A percentile compares a stretch with the other conserved stretches of the same genome.
phyloP scores from a whole-genome alignment of 2,888 invertebrate species.

The Ormyrus pomaceus region DNA sequence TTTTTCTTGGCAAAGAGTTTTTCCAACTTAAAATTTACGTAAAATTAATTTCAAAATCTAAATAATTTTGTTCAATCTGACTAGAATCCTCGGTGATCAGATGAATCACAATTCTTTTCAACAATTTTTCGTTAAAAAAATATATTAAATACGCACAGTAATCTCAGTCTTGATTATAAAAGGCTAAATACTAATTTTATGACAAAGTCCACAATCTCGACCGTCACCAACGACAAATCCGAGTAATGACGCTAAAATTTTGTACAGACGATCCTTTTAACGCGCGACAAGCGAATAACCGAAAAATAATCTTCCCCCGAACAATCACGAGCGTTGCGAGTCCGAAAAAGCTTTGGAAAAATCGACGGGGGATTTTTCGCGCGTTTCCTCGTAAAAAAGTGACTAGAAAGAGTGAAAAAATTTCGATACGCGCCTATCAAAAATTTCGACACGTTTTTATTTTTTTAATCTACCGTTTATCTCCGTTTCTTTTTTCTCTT shows the following conservation, averaged over 20 bases:
- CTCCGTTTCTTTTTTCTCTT: constrained; percentile 16
- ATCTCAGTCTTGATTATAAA: too few relatives aligned
- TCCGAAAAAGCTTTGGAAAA: constrained; percentile 37
- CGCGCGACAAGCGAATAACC: constrained; percentile 16
- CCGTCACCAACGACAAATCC: background rate
- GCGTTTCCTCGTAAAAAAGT: constrained; percentile 37
- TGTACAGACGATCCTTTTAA: constrained; percentile 44
- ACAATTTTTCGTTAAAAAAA: too few relatives aligned
- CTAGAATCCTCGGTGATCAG: too few relatives aligned
- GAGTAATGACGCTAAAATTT: constrained; percentile 29
- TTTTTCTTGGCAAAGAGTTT: too few relatives aligned
- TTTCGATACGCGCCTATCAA: constrained; percentile 20
- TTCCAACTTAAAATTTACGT: too few relatives aligned
- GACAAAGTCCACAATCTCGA: constrained; percentile 19
- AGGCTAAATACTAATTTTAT: background rate
- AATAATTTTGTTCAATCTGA: too few relatives aligned
- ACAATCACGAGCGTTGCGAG: constrained; percentile 12
- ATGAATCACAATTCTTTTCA: too few relatives aligned
- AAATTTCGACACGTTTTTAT: constrained; percentile 12
- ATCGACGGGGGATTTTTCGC: constrained; percentile 6
- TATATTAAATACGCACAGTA: too few relatives aligned
- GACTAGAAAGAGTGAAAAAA: constrained; percentile 50
- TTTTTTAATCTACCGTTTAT: constrained; percentile 6
- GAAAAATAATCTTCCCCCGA: constrained; percentile 21
- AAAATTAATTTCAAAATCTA: too few relatives aligned